A percentile compares a stretch with the other conserved stretches of the same genome.
Conservation (phyloP, 2,113 vertebrate genomes). For the Crotophaga sulcirostris region DNA sequence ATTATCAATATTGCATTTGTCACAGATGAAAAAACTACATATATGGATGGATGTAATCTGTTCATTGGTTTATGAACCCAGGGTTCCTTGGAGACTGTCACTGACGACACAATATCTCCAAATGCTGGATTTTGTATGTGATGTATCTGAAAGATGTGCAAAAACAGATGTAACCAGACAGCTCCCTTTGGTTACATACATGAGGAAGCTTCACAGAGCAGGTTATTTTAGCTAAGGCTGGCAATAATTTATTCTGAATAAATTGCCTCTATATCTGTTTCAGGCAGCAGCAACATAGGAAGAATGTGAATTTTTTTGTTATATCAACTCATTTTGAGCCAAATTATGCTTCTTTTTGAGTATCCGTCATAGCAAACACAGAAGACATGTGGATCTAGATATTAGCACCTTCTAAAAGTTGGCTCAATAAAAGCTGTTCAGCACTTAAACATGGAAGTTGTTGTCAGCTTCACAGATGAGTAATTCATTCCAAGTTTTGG, state of each 20-base stretch:
- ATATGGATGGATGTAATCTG: conserved; percentile 40
- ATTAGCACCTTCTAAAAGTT: conserved; percentile 69
- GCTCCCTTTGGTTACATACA: conserved; percentile 57
- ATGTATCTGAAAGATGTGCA: conserved; percentile 62
- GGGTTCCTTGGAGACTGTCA: conserved; percentile 59
- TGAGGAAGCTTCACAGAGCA: conserved; percentile 68
- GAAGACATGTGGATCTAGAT: conserved; percentile 63
- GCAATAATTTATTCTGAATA: conserved; percentile 80
- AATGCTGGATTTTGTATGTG: conserved; percentile 48
- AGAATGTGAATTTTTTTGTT: conserved; percentile 63
- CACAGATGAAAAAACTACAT: conserved; percentile 69
- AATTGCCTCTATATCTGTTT: conserved; percentile 73
- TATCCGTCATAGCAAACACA: conserved; percentile 62
- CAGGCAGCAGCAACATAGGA: conserved; percentile 69
- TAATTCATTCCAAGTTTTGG: conserved; percentile 61
- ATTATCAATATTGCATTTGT: conserved; percentile 58
- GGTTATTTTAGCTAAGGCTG: conserved; percentile 71
- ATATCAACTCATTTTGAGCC: conserved; percentile 55
- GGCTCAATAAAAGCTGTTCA: conserved; percentile 71
- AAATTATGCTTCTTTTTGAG: conserved; percentile 60
- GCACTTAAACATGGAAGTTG: conserved; percentile 69
- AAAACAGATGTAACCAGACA: conserved; percentile 62
- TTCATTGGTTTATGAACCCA: conserved; percentile 63
- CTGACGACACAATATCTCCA: conserved; percentile 50
- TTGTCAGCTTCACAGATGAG: conserved; percentile 66